These are phyloP conservation scores for Motacilla tschutschensis DNA, from an alignment of 2,113 vertebrate species.

Conservation along the genomic window DNA sequence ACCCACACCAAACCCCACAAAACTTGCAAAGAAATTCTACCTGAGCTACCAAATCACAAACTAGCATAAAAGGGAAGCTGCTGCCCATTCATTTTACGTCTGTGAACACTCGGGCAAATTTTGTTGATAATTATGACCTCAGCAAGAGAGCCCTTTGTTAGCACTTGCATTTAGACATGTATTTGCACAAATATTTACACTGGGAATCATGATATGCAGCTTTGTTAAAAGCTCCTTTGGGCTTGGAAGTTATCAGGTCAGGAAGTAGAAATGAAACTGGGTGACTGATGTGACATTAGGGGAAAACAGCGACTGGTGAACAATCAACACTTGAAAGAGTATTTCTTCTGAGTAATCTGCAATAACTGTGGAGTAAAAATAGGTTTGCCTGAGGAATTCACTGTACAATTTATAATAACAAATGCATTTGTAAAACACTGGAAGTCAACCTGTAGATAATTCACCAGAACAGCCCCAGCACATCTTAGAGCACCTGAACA, in stretches of 20 bases:
- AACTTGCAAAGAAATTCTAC: background rate
- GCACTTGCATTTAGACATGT: background rate
- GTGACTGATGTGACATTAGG: background rate
- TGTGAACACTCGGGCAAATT: background rate
- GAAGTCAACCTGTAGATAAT: background rate
- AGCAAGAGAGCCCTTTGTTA: background rate
- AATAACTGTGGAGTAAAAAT: background rate
- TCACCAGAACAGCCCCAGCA: background rate
- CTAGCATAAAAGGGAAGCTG: background rate
- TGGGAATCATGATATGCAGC: background rate
- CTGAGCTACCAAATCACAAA: background rate
- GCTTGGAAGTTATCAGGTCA: background rate
- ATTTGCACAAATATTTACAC: constrained; percentile 33
- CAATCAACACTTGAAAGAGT: background rate
- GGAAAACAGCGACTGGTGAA: background rate
- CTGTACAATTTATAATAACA: background rate
- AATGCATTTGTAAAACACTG: background rate
- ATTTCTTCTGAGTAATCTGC: background rate
- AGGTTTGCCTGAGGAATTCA: background rate
- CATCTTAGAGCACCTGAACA: background rate
- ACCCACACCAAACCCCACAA: background rate
- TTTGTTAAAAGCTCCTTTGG: constrained; percentile 17
- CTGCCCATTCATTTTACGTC: background rate
- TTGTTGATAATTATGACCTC: constrained; percentile 1
- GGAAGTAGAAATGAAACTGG: background rate